A percentile compares a stretch with the other conserved stretches of the same genome.
These are phyloP conservation scores for Euclidia mi DNA, from an alignment of 2,888 invertebrate species.

Conservation along the genomic window DNA sequence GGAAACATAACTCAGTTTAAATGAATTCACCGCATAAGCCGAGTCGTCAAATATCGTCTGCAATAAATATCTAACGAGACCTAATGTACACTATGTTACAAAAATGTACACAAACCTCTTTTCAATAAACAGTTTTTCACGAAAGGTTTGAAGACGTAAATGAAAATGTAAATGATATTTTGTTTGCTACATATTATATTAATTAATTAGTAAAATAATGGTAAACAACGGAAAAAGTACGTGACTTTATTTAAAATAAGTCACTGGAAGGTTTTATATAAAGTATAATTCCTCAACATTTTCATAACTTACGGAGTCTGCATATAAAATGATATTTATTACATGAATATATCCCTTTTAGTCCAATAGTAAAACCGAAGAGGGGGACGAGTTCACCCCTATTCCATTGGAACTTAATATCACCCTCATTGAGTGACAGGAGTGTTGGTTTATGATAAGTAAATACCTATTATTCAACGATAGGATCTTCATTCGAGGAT, in stretches of 20 bases:
- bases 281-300: no score
- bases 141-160: constrained; percentile 24
- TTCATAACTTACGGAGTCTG: background rate
- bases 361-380: background rate
- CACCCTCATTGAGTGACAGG: constrained; percentile 19
- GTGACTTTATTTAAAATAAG: no score
- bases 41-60: constrained; percentile 53
- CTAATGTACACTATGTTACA: constrained; percentile 35
- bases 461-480: constrained; percentile 16
- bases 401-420: constrained; percentile 24
- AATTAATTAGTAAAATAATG: background rate
- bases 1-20: constrained; percentile 63
- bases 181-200: no score
- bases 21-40: constrained; percentile 57
- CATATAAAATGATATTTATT: background rate
- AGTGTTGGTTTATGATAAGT: constrained; percentile 32
- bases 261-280: no score
- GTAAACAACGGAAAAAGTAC: background rate
- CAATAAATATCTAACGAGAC: constrained; percentile 49
- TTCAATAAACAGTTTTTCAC: constrained; percentile 36
- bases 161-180: no score
- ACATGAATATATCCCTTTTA: constrained; percentile 6
- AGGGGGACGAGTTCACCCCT: constrained; percentile 15
- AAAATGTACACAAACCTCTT: constrained; percentile 13
- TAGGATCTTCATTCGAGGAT: constrained; percentile 11